A percentile compares a stretch with the other conserved stretches of the same genome.
phyloP scores from a whole-genome alignment of 2,888 invertebrate genomes.

The Ennomos quercinarius region DNA sequence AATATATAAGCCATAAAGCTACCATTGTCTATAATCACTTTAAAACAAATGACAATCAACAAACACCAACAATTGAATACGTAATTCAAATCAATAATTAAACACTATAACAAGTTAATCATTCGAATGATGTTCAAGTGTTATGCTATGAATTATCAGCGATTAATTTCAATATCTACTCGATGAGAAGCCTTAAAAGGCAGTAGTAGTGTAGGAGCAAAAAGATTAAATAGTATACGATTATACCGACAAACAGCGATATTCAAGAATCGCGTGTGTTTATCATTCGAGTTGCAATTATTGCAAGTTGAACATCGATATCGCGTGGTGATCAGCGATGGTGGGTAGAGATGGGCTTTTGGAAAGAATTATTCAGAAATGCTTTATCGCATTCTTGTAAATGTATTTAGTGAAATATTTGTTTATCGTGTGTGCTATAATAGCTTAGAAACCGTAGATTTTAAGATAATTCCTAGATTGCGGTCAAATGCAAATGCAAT shows the following conservation, averaged over 20 bases:
- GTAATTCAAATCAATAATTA: constrained; percentile 1
- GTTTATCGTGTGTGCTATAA: too few species aligned
- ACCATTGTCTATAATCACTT: too few species aligned
- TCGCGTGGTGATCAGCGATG: constrained; percentile 70
- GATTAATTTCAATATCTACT: constrained; percentile 60
- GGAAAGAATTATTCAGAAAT: constrained; percentile 33
- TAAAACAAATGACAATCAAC: too few species aligned
- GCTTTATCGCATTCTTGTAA: too few species aligned
- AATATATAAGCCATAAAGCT: too few species aligned
- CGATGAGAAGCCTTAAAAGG: constrained; percentile 62
- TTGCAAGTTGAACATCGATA: constrained; percentile 74
- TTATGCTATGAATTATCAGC: constrained; percentile 48
- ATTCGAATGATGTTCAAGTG: constrained; percentile 35
- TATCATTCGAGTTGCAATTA: constrained; percentile 79
- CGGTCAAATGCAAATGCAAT: too few species aligned
- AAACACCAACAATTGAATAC: not conserved
- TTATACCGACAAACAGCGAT: constrained; percentile 58
- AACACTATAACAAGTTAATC: constrained; percentile 25
- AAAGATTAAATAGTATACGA: constrained; percentile 48
- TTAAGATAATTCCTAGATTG: too few species aligned
- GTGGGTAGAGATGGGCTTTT: constrained; percentile 34
- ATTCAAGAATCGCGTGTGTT: constrained; percentile 73
- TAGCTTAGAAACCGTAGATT: too few species aligned
- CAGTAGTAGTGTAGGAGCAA: constrained; percentile 42
- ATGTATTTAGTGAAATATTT: too few species aligned